A percentile compares a stretch with the other conserved stretches of the same genome.
Evolutionary conservation across 2,888 invertebrate genomes (phyloP).

Genomic region (Agrotis exclamationis): DNA sequence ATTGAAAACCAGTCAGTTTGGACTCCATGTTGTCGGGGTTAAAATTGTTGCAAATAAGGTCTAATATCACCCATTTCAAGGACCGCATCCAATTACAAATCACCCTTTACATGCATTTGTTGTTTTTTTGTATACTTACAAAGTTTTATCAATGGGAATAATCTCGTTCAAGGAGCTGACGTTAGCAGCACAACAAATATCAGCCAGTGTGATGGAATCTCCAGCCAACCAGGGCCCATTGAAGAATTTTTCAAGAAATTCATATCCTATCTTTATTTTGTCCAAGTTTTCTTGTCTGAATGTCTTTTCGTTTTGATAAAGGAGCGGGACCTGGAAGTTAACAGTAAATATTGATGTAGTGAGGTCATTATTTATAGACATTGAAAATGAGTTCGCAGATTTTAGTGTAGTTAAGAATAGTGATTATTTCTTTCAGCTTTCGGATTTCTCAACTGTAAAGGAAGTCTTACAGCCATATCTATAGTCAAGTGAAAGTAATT

Average conservation of each 20-base stretch:
- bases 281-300: slow-evolving; percentile 69
- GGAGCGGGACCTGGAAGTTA: slow-evolving; percentile 71
- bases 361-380: background rate
- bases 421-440: no score
- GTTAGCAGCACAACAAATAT: slow-evolving; percentile 89
- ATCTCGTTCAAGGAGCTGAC: slow-evolving; percentile 84
- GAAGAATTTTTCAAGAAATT: slow-evolving; percentile 88
- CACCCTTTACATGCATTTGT: no score
- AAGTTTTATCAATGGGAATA: slow-evolving; percentile 72
- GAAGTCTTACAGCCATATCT: no score
- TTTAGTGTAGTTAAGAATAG: no score
- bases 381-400: no score
- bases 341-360: background rate
- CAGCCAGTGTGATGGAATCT: slow-evolving; percentile 91
- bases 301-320: slow-evolving; percentile 70
- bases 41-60: no score
- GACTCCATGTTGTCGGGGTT: no score
- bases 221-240: slow-evolving; percentile 90
- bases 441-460: no score
- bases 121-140: slow-evolving; percentile 70
- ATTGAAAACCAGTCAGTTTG: no score
- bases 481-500: no score
- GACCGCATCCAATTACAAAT: no score
- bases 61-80: no score
- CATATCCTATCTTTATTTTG: slow-evolving; percentile 72